Conservation (phyloP, 2,797 vertebrate species). For the Eleutherodactylus coqui region DNA sequence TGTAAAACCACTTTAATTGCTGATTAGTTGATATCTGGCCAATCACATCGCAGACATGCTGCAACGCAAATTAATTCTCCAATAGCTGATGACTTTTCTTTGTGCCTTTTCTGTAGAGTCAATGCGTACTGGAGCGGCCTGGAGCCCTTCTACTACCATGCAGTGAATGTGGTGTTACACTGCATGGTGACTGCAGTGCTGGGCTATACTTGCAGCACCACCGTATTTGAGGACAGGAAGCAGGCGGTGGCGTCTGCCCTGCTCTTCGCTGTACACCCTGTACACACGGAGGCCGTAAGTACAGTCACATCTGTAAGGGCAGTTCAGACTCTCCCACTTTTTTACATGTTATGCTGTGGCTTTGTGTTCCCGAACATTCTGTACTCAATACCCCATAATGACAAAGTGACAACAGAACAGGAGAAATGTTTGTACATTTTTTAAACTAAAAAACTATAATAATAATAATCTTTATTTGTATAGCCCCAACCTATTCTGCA, state of each 20-base stretch:
- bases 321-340: too few species aligned
- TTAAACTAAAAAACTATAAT: too few species aligned
- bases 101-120: constrained; percentile 76
- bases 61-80: background rate
- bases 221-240: constrained; percentile 81
- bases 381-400: too few species aligned
- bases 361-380: too few species aligned
- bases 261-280: constrained; percentile 91
- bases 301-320: background rate
- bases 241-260: constrained; percentile 86
- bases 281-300: constrained; percentile 98
- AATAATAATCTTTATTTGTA: too few species aligned
- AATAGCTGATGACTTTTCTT: background rate
- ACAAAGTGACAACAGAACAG: too few species aligned
- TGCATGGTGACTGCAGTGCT: constrained; percentile 86
- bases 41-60: background rate
- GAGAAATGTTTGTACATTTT: too few species aligned
- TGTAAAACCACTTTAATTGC: background rate
- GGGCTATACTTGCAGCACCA: constrained; percentile 85
- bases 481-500: too few species aligned
- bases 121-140: constrained; percentile 89
- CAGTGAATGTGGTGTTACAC: constrained; percentile 89
- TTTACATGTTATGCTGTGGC: too few species aligned
- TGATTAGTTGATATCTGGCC: too few species aligned
- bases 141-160: constrained; percentile 90